These are phyloP conservation scores for Anadara kagoshimensis DNA, from an alignment of 1,140 invertebrate genomes.

Conservation along the genomic window DNA sequence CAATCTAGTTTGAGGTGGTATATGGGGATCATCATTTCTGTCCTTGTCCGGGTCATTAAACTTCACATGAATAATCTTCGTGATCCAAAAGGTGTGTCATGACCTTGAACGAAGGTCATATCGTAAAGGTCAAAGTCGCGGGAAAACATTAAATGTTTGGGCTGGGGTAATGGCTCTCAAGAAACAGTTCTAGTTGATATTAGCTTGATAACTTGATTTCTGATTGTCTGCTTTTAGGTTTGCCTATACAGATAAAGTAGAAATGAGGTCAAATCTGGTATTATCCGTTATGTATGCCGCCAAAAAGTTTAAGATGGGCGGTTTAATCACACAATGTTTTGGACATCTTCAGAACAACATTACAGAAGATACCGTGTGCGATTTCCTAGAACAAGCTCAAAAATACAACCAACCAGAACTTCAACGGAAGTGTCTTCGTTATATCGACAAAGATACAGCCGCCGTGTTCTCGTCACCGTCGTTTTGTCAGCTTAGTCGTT, in stretches of 20 bases:
- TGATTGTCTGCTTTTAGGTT: conserved; percentile 8
- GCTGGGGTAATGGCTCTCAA: no score
- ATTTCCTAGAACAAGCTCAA: conserved; percentile 3
- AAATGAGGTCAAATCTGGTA: neutral
- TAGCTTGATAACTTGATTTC: no score
- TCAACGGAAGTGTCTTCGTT: conserved; percentile 5
- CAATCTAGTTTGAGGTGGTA: no score
- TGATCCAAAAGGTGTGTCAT: no score
- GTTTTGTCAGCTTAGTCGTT: neutral
- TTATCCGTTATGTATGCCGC: conserved; percentile 1
- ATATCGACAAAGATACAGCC: conserved; percentile 16
- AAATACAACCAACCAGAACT: neutral
- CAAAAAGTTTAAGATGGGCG: conserved; percentile 3
- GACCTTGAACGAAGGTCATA: no score
- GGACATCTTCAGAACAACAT: neutral
- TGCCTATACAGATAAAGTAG: conserved; percentile 8
- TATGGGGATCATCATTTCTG: no score
- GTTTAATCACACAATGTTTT: neutral
- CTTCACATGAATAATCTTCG: no score
- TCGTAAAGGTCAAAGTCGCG: no score
- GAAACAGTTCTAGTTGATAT: no score
- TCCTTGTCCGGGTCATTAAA: no score
- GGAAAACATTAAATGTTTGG: no score
- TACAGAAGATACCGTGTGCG: conserved; percentile 13
- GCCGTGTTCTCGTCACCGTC: neutral